Conservation (phyloP, 2,797 vertebrate genomes). For the Thaleichthys pacificus region DNA sequence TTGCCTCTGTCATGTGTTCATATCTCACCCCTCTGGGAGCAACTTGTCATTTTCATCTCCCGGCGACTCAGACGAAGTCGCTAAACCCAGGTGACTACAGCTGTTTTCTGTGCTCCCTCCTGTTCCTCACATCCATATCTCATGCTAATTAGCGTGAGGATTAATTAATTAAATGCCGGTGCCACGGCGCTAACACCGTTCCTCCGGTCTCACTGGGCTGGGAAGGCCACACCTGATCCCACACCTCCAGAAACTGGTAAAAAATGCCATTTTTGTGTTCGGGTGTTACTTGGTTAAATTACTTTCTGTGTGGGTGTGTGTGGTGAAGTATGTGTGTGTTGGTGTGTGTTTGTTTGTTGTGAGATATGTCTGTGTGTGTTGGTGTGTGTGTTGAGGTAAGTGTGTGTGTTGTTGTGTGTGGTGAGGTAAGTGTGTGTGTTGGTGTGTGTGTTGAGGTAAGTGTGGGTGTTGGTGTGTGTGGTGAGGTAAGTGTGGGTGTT, state of each 20-base stretch:
- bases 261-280: neutral
- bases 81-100: conserved; percentile 64
- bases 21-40: conserved; percentile 31
- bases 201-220: conserved; percentile 45
- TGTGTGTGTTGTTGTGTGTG: too few relatives aligned
- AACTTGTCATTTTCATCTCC: conserved; percentile 47
- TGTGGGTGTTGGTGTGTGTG: too few relatives aligned
- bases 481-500: too few relatives aligned
- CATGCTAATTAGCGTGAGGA: conserved; percentile 65
- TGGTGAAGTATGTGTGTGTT: conserved; percentile 26
- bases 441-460: neutral
- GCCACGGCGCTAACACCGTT: conserved; percentile 38
- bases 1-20: conserved; percentile 30
- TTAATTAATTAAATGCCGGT: conserved; percentile 70
- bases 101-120: conserved; percentile 51
- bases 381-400: neutral
- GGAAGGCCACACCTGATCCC: conserved; percentile 56
- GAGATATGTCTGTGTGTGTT: neutral
- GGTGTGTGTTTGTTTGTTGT: conserved; percentile 7
- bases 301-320: conserved; percentile 28
- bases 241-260: neutral
- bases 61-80: conserved; percentile 32
- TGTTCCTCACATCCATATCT: conserved; percentile 25
- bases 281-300: neutral
- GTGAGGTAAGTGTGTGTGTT: neutral